Evolutionary conservation across 2,888 invertebrate species (phyloP), one percentile per base, ranked within the genome.

Genomic region (Lochmaea capreae): DNA sequence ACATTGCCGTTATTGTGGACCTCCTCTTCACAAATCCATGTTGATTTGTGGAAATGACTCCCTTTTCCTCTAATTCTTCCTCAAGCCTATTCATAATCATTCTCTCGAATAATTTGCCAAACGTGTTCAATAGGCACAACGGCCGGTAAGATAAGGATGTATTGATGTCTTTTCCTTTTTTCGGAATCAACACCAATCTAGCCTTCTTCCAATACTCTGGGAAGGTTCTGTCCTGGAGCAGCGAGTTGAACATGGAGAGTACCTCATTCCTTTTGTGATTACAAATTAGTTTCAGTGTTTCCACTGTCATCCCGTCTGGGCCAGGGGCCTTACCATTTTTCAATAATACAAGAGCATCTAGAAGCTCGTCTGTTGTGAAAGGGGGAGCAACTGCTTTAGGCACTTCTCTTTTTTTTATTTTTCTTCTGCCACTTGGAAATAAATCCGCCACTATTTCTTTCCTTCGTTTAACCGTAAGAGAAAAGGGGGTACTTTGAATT

Each of bases 21-120:
- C 22, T 69, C 2, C 68, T 62, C 46, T 26, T 62, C 16, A 72
- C 33, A 58, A 77, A 78, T 1, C 78, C 78, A 58, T 54, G 75
- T 52, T 77, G 79, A 18, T 66, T 54, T 12, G 49, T 14, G 8
- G 58, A 61, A 10, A 75, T 46, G 5, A 54, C 54, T 8, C 39
- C 58, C 26, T 46, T 63, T 16, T 59, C 67, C 9, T 62, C 54
- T 6, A 42, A 10, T 42, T 42, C 8, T 42, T 8, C 42, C 2
- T 42, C 42, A 1, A 42, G 42, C 42, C 42, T 76, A 42, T 49
- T 72, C 71, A 5, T 76, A 58, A 10, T 42, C 42, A 79, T 39
- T 1, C 49, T 46, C 42, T 75, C 73, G 14, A 43, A 72, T 2
- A 75, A 11, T 68, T 78, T 78, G 0, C 76, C 74, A 1, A 61